These are phyloP conservation scores for Ophion slaviceki DNA, from an alignment of 2,888 invertebrate genomes.

Conservation along the genomic window DNA sequence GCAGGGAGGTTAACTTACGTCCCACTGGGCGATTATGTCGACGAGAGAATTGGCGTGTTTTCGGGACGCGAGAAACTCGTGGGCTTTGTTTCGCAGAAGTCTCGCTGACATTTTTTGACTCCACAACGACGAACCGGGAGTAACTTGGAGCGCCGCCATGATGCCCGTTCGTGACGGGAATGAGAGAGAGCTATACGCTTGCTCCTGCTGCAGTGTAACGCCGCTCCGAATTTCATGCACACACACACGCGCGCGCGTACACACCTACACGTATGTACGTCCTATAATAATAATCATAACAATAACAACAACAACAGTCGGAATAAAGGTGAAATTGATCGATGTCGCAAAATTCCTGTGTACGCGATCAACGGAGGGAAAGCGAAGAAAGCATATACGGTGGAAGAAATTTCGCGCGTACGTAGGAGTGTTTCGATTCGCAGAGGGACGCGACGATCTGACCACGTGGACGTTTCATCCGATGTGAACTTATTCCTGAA, in stretches of 20 bases:
- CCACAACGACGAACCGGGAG: constrained; percentile 73
- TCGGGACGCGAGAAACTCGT: constrained; percentile 88
- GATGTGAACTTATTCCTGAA: neutral
- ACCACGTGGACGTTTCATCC: constrained; percentile 41
- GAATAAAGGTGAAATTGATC: neutral
- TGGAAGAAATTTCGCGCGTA: neutral
- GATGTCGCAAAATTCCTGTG: neutral
- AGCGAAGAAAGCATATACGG: neutral
- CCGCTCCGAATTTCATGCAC: neutral
- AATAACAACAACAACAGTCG: neutral
- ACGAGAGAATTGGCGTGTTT: constrained; percentile 88
- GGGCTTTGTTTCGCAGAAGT: constrained; percentile 88
- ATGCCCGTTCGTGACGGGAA: constrained; percentile 63
- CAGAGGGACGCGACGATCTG: neutral
- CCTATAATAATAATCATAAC: neutral
- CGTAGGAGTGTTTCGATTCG: neutral
- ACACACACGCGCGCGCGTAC: neutral
- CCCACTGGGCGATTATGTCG: constrained; percentile 89
- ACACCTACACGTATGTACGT: neutral
- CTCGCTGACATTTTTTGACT: constrained; percentile 86
- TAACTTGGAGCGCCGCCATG: constrained; percentile 76
- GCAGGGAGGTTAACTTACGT: constrained; percentile 83
- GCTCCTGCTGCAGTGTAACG: neutral
- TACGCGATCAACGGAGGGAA: neutral
- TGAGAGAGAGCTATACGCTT: constrained; percentile 48